Evolutionary conservation across 2,888 invertebrate species (phyloP), one percentile per base, ranked within the genome.

Genomic region (Agriopis marginaria): DNA sequence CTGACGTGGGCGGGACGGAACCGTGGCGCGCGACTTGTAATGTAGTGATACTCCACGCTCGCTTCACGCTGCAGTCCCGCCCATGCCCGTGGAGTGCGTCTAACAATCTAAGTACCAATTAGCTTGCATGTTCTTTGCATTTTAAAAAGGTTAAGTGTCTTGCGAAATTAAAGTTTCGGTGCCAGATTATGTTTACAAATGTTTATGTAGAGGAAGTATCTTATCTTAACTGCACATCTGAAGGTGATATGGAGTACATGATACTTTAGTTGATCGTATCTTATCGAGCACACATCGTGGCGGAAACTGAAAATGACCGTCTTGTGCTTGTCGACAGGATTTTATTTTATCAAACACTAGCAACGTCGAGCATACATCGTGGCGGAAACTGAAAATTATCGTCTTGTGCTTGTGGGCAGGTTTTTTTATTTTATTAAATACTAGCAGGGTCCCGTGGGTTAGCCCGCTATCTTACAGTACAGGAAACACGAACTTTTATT

Each of bases 191-290:
- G 56, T 44, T 56, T 44, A 44, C 56, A 56, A 56, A 54, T 54
- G 54, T 56, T 44, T 17, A 11, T 44, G 17, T 5, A 17, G 11
- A 17, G 56, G 56, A 56, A 44, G 56, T 56, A 10, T 17, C 7
- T 56, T 56, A 56, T 56, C 56, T 56, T 63, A 55, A 63, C 49
- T 49, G 17, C 63, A 49, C 6, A 63, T 63, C 55, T 56, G 49
- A 23, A 40, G 55, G 55, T 40, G 49, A 40, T 17, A 44, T 50
- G 10, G 55, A 32, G 23, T 59, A 56, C 63, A 56, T 56, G 63
- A 32, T 32, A 32, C 32, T 32, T 32, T 32, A 32, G 32, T 32
- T 32, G 32, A 49, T 50, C 49, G 40, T 32, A 32, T 17, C 44
- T 9, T 45, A 40, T 60, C 40, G 14, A 49, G 50, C 49, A n/a